Evolutionary conservation across 2,113 vertebrate genomes (phyloP), one percentile per base, ranked within the genome.

Genomic region (Scomber colias): DNA sequence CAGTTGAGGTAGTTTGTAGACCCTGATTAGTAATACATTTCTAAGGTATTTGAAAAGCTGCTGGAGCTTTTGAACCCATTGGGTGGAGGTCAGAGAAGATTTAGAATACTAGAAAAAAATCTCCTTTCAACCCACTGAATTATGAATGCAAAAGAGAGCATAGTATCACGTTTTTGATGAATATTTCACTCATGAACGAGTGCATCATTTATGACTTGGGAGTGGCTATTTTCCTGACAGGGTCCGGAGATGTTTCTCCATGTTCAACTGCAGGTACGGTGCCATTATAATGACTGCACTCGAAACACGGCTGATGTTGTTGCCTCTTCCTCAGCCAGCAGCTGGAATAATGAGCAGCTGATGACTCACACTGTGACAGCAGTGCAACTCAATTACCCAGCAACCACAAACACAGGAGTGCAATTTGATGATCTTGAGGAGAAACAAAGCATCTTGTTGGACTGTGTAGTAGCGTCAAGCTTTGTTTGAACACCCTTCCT

Each of bases 321-420:
- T 68, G 68, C 83, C 77, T 77, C 54, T 79, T 75, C 30, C 51
- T 79, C 67, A 63, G 71, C 46, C 55, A 69, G 69, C 56, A 66
- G 44, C 71, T 46, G 72, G 81, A 81, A 85, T 92, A 90, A 93
- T 85, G 86, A 89, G 86, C 53, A 13, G 15, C 85, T 88, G 90
- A 89, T 89, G 85, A 90, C 84, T 85, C 79, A 76, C 61, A 61
- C 83, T 48, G 15, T 68, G 75, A 89, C 75, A 61, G 83, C 65
- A 17, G 62, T n/a, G 87, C 84, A 81, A 88, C 82, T 90, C 86
- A 90, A 90, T 93, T 92, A 93, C 84, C 77, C 77, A 11, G 65
- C 66, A 59, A 81, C 82, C 83, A 74, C 84, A 87, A 87, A 84
- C 82, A 62, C 35, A 54, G 75, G 54, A 70, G 70, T 50, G 62